Conservation (phyloP, 2,113 vertebrate genomes). For the Phocoena sinus region DNA sequence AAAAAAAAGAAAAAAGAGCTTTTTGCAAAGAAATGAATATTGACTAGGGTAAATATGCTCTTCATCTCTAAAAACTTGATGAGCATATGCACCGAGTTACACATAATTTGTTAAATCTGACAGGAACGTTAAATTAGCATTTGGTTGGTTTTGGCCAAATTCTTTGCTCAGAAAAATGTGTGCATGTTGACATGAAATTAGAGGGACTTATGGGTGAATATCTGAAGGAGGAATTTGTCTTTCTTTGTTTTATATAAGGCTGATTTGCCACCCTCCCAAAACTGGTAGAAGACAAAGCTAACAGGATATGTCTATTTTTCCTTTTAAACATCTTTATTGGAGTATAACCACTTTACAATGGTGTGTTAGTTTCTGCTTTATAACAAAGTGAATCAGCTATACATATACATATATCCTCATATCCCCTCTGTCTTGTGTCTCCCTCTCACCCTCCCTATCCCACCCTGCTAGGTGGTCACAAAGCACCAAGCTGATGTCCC, state of each 20-base stretch:
- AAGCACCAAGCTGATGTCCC: too few relatives aligned
- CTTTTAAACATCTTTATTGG: too few relatives aligned
- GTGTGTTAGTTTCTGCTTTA: too few relatives aligned
- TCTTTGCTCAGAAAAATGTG: conserved; percentile 71
- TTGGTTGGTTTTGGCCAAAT: conserved; percentile 76
- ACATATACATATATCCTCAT: too few relatives aligned
- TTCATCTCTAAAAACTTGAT: conserved; percentile 61
- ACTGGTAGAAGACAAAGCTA: conserved; percentile 21
- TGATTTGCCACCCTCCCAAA: neutral
- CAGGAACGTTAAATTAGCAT: conserved; percentile 77
- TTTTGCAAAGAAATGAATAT: conserved; percentile 57
- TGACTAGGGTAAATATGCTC: conserved; percentile 52
- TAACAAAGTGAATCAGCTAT: too few relatives aligned
- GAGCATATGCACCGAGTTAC: conserved; percentile 57
- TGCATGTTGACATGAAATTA: conserved; percentile 74
- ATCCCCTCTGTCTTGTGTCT: too few relatives aligned
- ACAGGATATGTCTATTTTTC: neutral
- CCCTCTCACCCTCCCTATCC: too few relatives aligned
- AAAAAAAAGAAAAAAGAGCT: neutral
- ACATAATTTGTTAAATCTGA: conserved; percentile 68
- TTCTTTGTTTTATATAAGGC: conserved; percentile 60
- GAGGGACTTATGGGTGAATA: conserved; percentile 69
- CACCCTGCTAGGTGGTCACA: too few relatives aligned
- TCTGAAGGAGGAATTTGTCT: conserved; percentile 66
- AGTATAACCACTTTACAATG: too few relatives aligned